These are phyloP conservation scores for Ennomos quercinarius DNA, from an alignment of 2,888 invertebrate genomes.

Conservation along the genomic window DNA sequence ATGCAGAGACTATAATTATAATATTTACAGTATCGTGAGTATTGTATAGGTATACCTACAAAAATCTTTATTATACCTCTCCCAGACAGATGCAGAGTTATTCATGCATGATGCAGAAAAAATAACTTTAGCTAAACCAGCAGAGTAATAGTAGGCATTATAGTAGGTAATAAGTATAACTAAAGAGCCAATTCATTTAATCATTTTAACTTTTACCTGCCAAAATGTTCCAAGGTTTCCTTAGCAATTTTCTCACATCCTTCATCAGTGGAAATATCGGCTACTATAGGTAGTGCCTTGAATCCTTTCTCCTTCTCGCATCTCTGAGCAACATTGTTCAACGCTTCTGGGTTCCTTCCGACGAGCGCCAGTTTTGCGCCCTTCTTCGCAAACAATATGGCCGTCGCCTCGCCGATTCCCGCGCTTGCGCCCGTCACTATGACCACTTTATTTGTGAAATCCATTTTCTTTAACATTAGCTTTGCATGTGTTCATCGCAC, in stretches of 20 bases:
- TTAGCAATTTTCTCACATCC: slow-evolving; percentile 53
- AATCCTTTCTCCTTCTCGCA: slow-evolving; percentile 45
- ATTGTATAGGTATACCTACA: too few relatives aligned
- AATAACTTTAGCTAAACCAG: too few relatives aligned
- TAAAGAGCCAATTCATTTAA: too few relatives aligned
- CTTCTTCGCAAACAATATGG: slow-evolving; percentile 49
- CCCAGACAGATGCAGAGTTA: too few relatives aligned
- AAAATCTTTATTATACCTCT: too few relatives aligned
- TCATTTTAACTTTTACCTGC: too few relatives aligned
- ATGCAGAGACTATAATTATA: too few relatives aligned
- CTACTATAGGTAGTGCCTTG: slow-evolving; percentile 48
- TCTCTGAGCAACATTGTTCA: slow-evolving; percentile 43
- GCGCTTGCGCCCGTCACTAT: slow-evolving; percentile 60
- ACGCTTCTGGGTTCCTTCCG: slow-evolving; percentile 47
- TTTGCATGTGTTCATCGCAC: too few relatives aligned
- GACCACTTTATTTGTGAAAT: slow-evolving; percentile 55
- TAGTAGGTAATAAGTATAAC: too few relatives aligned
- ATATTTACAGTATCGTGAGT: too few relatives aligned
- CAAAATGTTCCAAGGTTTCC: slow-evolving; percentile 50
- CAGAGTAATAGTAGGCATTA: too few relatives aligned
- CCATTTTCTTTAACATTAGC: slow-evolving; percentile 27
- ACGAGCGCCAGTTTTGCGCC: slow-evolving; percentile 54
- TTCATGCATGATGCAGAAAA: too few relatives aligned
- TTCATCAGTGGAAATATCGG: slow-evolving; percentile 56
- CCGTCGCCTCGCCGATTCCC: slow-evolving; percentile 56